These are phyloP conservation scores for Nothocercus julius DNA, from an alignment of 2,113 vertebrate species.

Conservation along the genomic window DNA sequence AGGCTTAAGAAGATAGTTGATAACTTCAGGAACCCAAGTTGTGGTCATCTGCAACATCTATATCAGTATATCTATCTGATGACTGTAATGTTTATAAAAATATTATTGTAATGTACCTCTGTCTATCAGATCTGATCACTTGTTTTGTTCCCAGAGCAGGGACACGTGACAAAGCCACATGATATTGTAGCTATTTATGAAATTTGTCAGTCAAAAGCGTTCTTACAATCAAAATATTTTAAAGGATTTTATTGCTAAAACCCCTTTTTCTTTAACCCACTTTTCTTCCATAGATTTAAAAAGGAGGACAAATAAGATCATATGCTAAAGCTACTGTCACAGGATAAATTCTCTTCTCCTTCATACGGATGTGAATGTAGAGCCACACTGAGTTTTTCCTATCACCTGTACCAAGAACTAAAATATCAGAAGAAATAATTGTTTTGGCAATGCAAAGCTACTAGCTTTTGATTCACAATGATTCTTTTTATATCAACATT, in stretches of 20 bases:
- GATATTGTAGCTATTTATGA: not conserved
- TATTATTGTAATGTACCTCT: not conserved
- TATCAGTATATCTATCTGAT: too few relatives aligned
- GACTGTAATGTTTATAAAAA: not conserved
- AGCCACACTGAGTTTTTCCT: not conserved
- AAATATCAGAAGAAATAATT: not conserved
- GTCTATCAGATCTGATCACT: not conserved
- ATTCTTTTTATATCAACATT: not conserved
- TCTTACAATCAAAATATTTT: not conserved
- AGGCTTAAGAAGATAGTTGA: not conserved
- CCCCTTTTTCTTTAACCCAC: not conserved
- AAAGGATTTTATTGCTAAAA: not conserved
- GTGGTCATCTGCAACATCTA: not conserved
- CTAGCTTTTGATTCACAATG: not conserved
- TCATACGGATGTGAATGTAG: not conserved
- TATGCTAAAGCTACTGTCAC: not conserved
- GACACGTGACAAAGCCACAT: not conserved
- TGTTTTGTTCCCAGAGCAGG: not conserved
- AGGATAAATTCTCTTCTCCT: not conserved
- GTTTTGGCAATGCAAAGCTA: not conserved
- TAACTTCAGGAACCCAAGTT: not conserved
- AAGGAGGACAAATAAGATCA: not conserved
- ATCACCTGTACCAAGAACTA: not conserved
- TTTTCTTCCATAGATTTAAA: not conserved
- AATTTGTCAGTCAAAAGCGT: accelerated